Base-by-base conservation (phyloP, 2,113 vertebrate species). In the Ophiodon elongatus region DNA sequence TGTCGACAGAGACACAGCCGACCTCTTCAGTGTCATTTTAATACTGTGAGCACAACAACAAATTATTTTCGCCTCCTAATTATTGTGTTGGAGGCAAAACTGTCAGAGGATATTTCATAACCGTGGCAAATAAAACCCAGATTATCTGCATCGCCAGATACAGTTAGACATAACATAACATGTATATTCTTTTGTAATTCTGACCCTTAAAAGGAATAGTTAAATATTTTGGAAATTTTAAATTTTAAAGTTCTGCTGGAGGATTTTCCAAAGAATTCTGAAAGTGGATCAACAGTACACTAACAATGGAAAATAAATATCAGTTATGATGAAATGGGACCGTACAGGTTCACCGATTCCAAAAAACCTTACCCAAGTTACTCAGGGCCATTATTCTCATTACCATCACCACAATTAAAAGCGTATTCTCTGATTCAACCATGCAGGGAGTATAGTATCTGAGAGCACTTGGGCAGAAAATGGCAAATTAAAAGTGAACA, bases 401-500 rank as follows among this genome's bases (percentile, higher is more conserved):
- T 83, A 72, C 76, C 83, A 84, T 80, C 73, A 72, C 71, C 33
- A 72, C 89, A 91, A 93, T 91, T 88, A 92, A 92, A 93, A 94
- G 87, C 73, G 45, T 88, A 84, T 91, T 84, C 86, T 74, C 63
- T 63, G 64, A 84, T 39, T 84, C 84, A 94, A 85, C 85, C 93
- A 92, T 90, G 91, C 91, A 89, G 52, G 31, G 19, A 84, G 43
- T 62, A 84, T 29, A 85, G 78, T 76, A 89, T 85, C 77, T 68
- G 72, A 77, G 78, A 68, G 88, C 91, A 88, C 77, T 91, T 93
- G 88, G 79, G 91, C 93, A 94, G 88, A 94, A 94, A 93, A 94
- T 93, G 86, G 85, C 73, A 91, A 89, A 92, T 92, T 91, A 93
- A 91, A 94, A 93, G 63, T 88, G 82, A 93, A 91, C 91, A 91